Conservation (phyloP, 2,113 vertebrate genomes). For the Barbus barbus region DNA sequence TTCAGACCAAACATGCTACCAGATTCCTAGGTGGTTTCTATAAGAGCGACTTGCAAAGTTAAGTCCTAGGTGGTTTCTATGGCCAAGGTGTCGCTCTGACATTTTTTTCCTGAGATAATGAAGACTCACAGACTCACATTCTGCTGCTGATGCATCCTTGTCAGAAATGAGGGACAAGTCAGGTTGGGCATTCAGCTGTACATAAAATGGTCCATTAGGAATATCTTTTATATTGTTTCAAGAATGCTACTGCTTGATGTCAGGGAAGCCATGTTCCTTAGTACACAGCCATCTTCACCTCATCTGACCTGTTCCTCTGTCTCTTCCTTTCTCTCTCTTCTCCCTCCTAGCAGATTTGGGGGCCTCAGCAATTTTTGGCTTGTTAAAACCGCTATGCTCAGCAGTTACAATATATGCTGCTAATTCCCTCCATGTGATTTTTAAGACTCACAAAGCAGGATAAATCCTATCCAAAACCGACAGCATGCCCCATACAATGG, state of each 20-base stretch:
- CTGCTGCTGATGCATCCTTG: background rate
- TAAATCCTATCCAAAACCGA: background rate
- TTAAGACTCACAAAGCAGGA: background rate
- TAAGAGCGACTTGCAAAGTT: background rate
- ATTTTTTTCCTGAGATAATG: background rate
- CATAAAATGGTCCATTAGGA: slow-evolving; percentile 1
- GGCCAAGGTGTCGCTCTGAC: background rate
- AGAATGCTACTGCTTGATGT: slow-evolving; percentile 4
- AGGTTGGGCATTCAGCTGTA: background rate
- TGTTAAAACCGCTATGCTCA: slow-evolving; percentile 55
- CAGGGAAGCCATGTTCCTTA: background rate
- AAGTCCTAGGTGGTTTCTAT: background rate
- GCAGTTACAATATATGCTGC: slow-evolving; percentile 21
- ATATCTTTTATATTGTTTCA: background rate
- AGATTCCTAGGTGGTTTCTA: background rate
- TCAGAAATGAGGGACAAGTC: background rate
- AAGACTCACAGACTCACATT: background rate
- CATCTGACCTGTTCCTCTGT: slow-evolving; percentile 26
- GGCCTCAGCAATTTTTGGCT: slow-evolving; percentile 50
- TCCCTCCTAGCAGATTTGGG: slow-evolving; percentile 26
- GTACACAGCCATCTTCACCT: slow-evolving; percentile 21
- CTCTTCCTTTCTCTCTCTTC: background rate
- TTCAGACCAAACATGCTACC: background rate
- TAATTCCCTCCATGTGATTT: background rate
- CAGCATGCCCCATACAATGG: background rate